These are phyloP conservation scores for Lithophane ornitopus DNA, from an alignment of 2,888 invertebrate genomes.

Conservation along the genomic window DNA sequence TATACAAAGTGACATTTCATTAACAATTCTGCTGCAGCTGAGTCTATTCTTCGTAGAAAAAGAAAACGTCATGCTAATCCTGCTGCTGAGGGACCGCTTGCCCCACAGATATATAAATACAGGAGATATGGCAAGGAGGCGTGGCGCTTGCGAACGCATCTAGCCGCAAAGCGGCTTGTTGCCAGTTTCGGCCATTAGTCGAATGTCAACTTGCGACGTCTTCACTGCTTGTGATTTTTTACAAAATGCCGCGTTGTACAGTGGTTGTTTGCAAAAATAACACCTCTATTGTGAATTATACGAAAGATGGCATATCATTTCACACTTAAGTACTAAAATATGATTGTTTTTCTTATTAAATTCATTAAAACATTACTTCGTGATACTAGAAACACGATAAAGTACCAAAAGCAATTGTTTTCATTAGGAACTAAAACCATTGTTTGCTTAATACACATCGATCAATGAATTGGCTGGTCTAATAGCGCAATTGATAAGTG, in stretches of 20 bases:
- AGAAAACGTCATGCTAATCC: too few species aligned
- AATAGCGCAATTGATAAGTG: slow-evolving; percentile 15
- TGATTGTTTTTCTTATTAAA: slow-evolving; percentile 11
- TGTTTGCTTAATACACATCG: background rate
- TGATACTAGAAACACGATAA: slow-evolving; percentile 2
- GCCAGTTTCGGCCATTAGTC: background rate
- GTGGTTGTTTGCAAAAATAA: slow-evolving; percentile 29
- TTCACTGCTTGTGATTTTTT: too few species aligned
- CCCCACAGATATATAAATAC: too few species aligned
- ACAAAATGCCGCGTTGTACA: background rate
- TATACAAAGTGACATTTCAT: too few species aligned
- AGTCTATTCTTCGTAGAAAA: too few species aligned
- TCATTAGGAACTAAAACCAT: slow-evolving; percentile 2
- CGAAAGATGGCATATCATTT: slow-evolving; percentile 34
- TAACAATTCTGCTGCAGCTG: too few species aligned
- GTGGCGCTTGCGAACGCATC: too few species aligned
- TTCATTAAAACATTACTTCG: slow-evolving; percentile 5
- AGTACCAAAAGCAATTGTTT: background rate
- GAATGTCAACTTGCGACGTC: too few species aligned
- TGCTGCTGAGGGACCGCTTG: too few species aligned
- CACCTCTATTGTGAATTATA: slow-evolving; percentile 35
- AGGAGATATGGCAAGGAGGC: too few species aligned
- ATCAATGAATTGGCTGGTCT: slow-evolving; percentile 8
- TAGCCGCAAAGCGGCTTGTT: background rate
- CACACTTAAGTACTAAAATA: slow-evolving; percentile 34